Evolutionary conservation across 2,113 vertebrate species (phyloP), one percentile per base, ranked within the genome.

Genomic region (Ciconia maguari): DNA sequence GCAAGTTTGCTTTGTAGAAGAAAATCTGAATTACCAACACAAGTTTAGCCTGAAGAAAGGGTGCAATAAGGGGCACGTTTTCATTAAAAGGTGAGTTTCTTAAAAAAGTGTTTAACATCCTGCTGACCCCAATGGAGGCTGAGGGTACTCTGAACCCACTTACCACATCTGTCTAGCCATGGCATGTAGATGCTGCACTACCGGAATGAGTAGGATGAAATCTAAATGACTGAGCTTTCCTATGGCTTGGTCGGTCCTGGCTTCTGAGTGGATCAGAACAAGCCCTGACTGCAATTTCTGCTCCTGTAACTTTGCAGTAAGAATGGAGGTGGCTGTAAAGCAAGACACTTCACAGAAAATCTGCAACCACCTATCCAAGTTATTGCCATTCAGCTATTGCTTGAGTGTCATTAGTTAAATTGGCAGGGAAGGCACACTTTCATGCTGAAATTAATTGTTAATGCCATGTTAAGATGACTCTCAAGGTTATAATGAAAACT

Each of bases 391-490:
- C 83, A 81, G 68, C 55, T 76, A 52, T 3, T 68, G 72, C 75
- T 83, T 51, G 26, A 91, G 81, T 72, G 41, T 36, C 57, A 82
- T 82, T 84, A 84, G 75, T 79, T 84, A 84, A 68, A 91, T 16
- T 91, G 89, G 68, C 71, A 82, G 66, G 52, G 87, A 96, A 95
- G 70, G 55, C 84, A 76, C 38, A 60, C 81, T 96, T 93, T 36
- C 49, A 60, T 46, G 78, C 57, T 71, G 70, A 91, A 89, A 95
- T 92, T 95, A 95, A 93, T 89, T 89, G 79, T 92, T 94, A 86
- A 93, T 91, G 61, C 74, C 61, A 44, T 4, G 30, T 78, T 95
- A 93, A 79, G 77, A 91, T 82, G 81, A 82, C 29, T 93, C 82
- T 94, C 90, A 89, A 93, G 87, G 84, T 87, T 91, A 85, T 76